Evolutionary conservation across 2,888 invertebrate genomes (phyloP).

Genomic region (Lottia gigantea): DNA sequence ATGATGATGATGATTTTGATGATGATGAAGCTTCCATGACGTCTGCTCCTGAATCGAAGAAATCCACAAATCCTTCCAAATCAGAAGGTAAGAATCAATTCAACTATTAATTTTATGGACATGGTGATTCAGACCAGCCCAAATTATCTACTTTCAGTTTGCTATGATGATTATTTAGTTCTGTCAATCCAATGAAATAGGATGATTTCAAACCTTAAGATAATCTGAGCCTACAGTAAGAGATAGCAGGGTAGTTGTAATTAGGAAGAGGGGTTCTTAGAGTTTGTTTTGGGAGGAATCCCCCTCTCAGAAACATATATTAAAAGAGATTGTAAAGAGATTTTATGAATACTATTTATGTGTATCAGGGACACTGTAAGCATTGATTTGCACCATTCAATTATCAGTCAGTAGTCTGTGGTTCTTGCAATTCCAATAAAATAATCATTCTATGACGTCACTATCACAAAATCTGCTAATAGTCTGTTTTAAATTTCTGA

Average conservation of each 20-base stretch:
- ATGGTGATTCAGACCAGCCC: no score
- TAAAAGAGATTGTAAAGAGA: no score
- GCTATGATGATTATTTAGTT: neutral
- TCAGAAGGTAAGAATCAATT: neutral
- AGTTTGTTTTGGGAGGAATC: neutral
- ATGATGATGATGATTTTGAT: conserved; percentile 49
- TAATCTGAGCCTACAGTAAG: conserved; percentile 11
- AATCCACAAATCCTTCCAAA: conserved; percentile 18
- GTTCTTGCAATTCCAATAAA: no score
- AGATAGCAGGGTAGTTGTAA: conserved; percentile 14
- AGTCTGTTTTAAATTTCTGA: no score
- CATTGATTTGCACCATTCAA: no score
- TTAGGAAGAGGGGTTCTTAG: neutral
- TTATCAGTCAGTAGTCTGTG: no score
- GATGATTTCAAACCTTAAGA: conserved; percentile 8
- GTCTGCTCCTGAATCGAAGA: conserved; percentile 35
- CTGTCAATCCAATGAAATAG: conserved; percentile 13
- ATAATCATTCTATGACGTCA: no score
- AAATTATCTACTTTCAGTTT: neutral
- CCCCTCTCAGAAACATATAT: no score
- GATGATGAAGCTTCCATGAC: conserved; percentile 52
- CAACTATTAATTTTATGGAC: neutral
- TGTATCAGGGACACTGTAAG: no score
- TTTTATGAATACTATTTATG: no score
- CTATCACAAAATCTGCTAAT: no score